Evolutionary conservation across 2,113 vertebrate genomes (phyloP), one percentile per base, ranked within the genome.

Genomic region (Hemiprocne comata): DNA sequence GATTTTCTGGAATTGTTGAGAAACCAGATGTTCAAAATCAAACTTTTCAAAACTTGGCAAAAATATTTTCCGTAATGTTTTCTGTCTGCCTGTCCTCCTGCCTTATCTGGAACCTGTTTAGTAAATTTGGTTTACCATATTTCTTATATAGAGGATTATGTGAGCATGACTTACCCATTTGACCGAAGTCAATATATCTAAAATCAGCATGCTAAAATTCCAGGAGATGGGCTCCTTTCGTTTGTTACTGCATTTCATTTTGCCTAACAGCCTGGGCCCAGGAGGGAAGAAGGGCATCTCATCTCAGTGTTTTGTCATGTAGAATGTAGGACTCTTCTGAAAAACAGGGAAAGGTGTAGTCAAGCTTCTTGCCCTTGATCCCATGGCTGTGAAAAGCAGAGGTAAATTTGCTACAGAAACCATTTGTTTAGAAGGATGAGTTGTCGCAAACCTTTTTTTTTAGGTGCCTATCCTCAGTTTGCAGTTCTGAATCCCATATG

Each of bases 11-110:
- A 88, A 65, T 75, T 77, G 57, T 24, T 83, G 69, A 86, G 76
- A 81, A 96, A 87, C 36, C 94, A 96, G 94, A 84, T 96, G 92
- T 90, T 95, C 60, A 87, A 90, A 92, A 84, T 97, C 79, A 93
- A 66, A 33, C 31, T 67, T 78, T 95, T 76, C 19, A 93, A 81
- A 93, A 81, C 90, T 95, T 96, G 88, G 76, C 92, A 93, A 76
- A 90, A 95, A 61, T 81, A 44, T 88, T 93, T 93, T 86, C 84
- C 79, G 12, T 55, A 33, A 64, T 86, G 29, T 53, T 93, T 94
- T 90, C 84, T 80, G 62, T 91, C 95, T 92, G 57, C 76, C 46
- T 96, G 72, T 94, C 82, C 84, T 94, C 64, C 79, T 86, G 36
- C 85, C 90, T 69, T 77, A 92, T 88, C 76, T 89, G 92, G 69